Base-by-base conservation (phyloP, 1,140 invertebrate genomes). In the Trypoxylus dichotomus region DNA sequence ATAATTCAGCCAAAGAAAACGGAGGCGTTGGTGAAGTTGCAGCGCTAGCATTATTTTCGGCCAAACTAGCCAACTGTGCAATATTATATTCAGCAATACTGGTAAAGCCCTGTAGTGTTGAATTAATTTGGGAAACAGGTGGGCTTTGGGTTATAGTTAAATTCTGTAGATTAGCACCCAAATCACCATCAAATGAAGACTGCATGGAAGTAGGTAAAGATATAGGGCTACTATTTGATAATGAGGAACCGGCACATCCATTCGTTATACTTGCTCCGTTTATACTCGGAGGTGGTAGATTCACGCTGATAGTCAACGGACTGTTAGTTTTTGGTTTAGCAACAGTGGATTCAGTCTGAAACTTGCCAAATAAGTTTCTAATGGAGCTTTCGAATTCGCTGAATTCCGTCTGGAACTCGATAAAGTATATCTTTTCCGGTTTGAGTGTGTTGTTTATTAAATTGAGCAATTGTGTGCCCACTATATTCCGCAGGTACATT, bases 51-150 rank as follows among this genome's bases (percentile, higher is more conserved):
- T 88, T 88, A 78, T 88, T 93, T 83, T 94, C 93, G 3, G 92
- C 93, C 79, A 96, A 88, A 81, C 91, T 94, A 19, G 94, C 94
- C 82, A 96, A 85, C 82, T 94, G 93, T 74, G 94, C 93, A 77
- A 95, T 86, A 87, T 95, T 95, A 83, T 95, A 95, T 84, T 95
- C 94, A 68, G 94, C 92, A 86, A 95, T 94, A 82, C 92, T 94
- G 19, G 91, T 90, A 76, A 92, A 86, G 68, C 88, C 88, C 75
- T 89, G 88, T 32, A 83, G 68, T 8, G 60, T 42, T 78, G 58
- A 86, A 19, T 76, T 79, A 13, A 77, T 80, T 63, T 81, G 85
- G 37, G 83, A 81, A 54, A 87, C 84, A 15, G 88, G 87, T 47
- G 86, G 86, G 77, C 85, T 85, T 72, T 86, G 78, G 25, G 84